Evolutionary conservation across 2,888 invertebrate genomes (phyloP), one percentile per base, ranked within the genome.

Genomic region (Hydroisotoma schaefferi): DNA sequence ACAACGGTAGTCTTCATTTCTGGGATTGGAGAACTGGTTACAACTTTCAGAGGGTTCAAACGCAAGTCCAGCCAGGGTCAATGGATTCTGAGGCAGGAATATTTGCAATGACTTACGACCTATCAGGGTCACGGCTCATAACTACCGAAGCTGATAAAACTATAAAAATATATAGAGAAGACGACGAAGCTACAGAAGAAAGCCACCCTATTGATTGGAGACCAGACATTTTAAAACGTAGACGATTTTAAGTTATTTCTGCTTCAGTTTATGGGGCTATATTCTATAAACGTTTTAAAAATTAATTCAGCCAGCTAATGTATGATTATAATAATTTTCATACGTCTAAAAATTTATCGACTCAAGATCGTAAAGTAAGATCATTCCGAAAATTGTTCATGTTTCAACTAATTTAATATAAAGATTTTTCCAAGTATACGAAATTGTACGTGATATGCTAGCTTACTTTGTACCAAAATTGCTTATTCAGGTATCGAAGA

Each of bases 11-110:
- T 1, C 83, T 99, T 82, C 87, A 90, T 77, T 88, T 92, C 74
- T 99, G 98, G 98, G 99, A 99, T 77, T 99, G 98, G 98, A 83
- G 92, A 74, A 97, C 97, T 0, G 99, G 98, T 0, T 98, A 98
- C 76, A 99, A 99, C 80, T 99, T 98, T 81, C 99, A 99, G 79
- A 81, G 70, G 52, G 56, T 81, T 2, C 82, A 89, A 84, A 87
- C 95, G 3, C 90, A 92, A 2, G 94, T 94, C 0, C 99, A 99
- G 76, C 97, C 98, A 0, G 99, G 99, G 15, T 98, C 98, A 0
- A 98, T 99, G 87, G 99, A 99, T 78, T 95, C 94, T 18, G 99
- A 99, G 78, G 92, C 95, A 20, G 99, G 99, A 43, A 89, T 99
- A 67, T 99, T 95, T 80, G 87, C 97, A 55, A 88, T 95, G 84